A percentile compares a stretch with the other conserved stretches of the same genome.
Evolutionary conservation across 2,797 vertebrate species (phyloP).

Genomic region (Garrulus glandarius): DNA sequence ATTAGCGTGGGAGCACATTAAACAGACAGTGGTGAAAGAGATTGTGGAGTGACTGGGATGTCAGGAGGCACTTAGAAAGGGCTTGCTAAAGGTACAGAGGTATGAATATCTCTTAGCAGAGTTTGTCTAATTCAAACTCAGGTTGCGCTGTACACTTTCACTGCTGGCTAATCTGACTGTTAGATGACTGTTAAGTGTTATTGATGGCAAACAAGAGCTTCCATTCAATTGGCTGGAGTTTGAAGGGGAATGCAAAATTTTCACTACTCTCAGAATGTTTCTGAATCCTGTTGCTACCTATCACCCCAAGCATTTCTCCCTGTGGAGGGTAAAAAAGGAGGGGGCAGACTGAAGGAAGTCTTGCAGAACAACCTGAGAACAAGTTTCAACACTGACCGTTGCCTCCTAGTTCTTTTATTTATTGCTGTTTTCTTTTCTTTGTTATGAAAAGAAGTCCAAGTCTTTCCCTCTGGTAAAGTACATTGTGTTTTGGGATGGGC

Average conservation of each 20-base stretch:
- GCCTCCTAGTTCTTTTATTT: conserved; percentile 17
- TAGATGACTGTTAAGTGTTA: neutral
- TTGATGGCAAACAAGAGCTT: neutral
- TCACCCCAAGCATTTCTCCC: neutral
- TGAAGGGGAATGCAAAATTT: neutral
- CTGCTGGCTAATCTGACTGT: neutral
- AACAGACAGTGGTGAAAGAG: neutral
- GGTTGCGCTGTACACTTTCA: neutral
- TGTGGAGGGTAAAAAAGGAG: neutral
- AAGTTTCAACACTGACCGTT: conserved; percentile 19
- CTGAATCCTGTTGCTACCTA: neutral
- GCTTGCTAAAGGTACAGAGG: neutral
- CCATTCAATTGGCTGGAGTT: neutral
- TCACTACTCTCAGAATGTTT: neutral
- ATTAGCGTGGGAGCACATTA: neutral
- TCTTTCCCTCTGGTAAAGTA: neutral
- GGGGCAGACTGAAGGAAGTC: neutral
- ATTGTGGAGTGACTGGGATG: neutral
- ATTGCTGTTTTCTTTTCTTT: neutral
- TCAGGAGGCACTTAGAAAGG: neutral
- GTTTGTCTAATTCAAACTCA: neutral
- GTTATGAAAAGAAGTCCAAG: neutral
- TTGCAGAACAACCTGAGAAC: conserved; percentile 30
- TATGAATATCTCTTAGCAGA: neutral
- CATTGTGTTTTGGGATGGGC: neutral